Percentiles rank a stretch among this genome's conserved stretches.
phyloP scores from a whole-genome alignment of 2,888 invertebrate genomes.

The Rotaria macrura region DNA sequence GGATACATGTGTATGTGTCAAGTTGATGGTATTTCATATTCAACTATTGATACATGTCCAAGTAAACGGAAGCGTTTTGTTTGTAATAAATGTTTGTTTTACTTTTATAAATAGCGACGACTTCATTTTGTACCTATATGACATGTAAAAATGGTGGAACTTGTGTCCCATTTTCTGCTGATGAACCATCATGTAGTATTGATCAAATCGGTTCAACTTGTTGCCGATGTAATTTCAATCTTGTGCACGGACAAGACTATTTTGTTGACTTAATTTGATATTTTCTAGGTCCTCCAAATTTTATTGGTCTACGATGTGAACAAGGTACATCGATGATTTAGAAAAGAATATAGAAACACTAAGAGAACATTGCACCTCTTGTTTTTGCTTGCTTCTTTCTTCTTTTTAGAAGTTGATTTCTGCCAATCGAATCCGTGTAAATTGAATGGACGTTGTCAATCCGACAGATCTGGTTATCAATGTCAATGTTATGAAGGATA shows the following conservation, averaged over 20 bases:
- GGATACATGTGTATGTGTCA: conserved; percentile 32
- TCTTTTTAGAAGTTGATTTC: conserved; percentile 23
- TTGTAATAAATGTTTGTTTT: not conserved
- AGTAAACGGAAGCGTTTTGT: not conserved
- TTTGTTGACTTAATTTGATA: too few species aligned
- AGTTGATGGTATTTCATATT: conserved; percentile 17
- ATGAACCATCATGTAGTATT: conserved; percentile 27
- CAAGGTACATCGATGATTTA: conserved; percentile 13
- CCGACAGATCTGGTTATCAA: conserved; percentile 22
- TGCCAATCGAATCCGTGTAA: conserved; percentile 32
- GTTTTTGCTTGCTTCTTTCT: too few species aligned
- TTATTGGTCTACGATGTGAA: conserved; percentile 29
- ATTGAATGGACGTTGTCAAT: conserved; percentile 24
- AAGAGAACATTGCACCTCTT: too few species aligned
- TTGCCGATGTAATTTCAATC: conserved; percentile 28
- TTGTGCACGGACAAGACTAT: too few species aligned
- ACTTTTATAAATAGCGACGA: not conserved
- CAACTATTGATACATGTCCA: conserved; percentile 20
- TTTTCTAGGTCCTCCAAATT: conserved; percentile 20
- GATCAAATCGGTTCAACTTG: conserved; percentile 30
- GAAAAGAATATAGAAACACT: too few species aligned
- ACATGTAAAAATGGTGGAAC: conserved; percentile 33
- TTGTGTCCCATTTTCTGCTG: conserved; percentile 24
- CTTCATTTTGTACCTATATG: not conserved
- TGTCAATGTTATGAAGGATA: conserved; percentile 28